Evolutionary conservation across 2,888 invertebrate genomes (phyloP), one percentile per base, ranked within the genome.

Genomic region (Acanthococcus lagerstroemiae): DNA sequence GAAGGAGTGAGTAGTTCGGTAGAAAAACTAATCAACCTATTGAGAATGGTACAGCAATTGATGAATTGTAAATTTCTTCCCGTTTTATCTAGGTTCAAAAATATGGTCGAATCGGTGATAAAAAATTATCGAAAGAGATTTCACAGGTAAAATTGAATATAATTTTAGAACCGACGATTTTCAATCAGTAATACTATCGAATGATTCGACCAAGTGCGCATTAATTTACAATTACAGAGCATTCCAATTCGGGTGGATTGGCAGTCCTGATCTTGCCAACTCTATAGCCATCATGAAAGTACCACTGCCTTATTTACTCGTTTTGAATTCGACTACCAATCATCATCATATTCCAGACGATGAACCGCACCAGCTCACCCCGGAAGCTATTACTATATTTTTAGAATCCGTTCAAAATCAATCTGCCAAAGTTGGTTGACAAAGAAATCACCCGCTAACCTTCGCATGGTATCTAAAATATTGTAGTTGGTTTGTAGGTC

Each of bases 161-260:
- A 25, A 21, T 52, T 55, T 52, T 46, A 37, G 55, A 55, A 65
- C 30, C 22, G 45, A 30, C 22, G 22, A 9, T 55, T 19, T 26
- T 7, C 3, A 19, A 19, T 48, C 24, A 55, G 21, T 12, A 65
- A 22, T 26, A n/a, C n/a, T 27, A 24, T 56, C 45, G 44, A 26
- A 22, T 27, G 15, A 46, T 22, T 45, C 15, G 25, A 46, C 30
- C 6, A 17, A 45, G 57, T 70, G 15, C 22, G 17, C 4, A 25
- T n/a, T n/a, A n/a, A n/a, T n/a, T n/a, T n/a, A n/a, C n/a, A n/a
- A n/a, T n/a, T 44, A 19, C 73, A 81, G 81, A 65, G 77, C 82
- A 71, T 92, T 90, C 75, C 95, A 96, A 77, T 97, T 97, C 79
- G 94, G 95, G 45, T 97, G 95, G 95, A 85, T 93, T 76, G 92